These are phyloP conservation scores for Penaeus monodon DNA, from an alignment of 2,888 invertebrate genomes.

Conservation along the genomic window DNA sequence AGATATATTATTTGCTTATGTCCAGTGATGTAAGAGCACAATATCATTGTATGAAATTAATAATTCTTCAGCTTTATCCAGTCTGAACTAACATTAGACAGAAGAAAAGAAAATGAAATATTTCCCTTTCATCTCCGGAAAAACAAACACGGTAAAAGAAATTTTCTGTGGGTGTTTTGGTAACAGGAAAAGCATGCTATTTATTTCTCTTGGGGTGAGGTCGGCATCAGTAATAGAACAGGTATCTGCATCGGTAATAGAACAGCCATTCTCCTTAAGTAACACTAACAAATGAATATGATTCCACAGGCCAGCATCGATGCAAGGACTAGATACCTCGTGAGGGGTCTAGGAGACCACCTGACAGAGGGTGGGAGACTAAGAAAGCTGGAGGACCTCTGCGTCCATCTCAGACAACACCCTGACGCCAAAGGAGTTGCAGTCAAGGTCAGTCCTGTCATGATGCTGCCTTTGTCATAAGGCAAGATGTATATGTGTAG, in stretches of 20 bases:
- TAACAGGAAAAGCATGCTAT: no score
- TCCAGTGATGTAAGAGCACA: no score
- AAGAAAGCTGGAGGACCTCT: constrained; percentile 79
- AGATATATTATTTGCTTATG: no score
- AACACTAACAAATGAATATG: no score
- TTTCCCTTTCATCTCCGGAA: background rate
- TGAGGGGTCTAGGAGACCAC: constrained; percentile 69
- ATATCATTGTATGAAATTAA: no score
- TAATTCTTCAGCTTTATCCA: no score
- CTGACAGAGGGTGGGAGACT: constrained; percentile 75
- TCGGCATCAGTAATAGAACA: background rate
- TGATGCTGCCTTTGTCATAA: constrained; percentile 40
- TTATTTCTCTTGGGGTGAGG: no score
- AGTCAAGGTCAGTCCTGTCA: constrained; percentile 75
- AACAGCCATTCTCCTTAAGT: background rate
- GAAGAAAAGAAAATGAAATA: no score
- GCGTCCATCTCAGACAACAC: constrained; percentile 80
- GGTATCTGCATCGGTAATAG: background rate
- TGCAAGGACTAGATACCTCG: constrained; percentile 67
- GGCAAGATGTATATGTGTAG: background rate
- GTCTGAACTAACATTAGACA: no score
- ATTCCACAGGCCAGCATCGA: constrained; percentile 51
- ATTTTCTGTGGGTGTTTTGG: background rate
- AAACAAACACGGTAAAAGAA: no score
- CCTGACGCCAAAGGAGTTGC: constrained; percentile 82